Evolutionary conservation across 2,888 invertebrate species (phyloP).

Genomic region (Amphipoea oculea): DNA sequence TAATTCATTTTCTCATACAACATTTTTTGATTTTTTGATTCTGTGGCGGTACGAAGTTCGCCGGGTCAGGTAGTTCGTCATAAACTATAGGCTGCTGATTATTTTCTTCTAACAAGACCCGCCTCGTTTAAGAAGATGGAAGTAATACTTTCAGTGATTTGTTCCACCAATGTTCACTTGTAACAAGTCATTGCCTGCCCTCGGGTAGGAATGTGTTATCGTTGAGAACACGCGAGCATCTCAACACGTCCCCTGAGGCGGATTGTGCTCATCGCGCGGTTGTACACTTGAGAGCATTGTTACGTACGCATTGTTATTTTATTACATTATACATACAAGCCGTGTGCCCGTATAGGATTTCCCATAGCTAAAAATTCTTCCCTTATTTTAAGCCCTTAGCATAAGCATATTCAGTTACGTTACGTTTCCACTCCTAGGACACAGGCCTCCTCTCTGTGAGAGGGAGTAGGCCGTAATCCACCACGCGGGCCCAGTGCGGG

Average conservation of each 20-base stretch:
- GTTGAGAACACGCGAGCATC: neutral
- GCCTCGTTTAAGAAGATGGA: neutral
- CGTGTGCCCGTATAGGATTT: neutral
- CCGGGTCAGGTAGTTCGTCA: too few species aligned
- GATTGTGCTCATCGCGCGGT: slow-evolving; percentile 17
- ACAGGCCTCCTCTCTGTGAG: too few species aligned
- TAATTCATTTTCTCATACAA: too few species aligned
- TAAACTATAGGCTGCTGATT: too few species aligned
- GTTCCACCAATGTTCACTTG: neutral
- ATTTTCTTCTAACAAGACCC: neutral
- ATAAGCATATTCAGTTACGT: neutral
- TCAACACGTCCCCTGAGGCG: slow-evolving; percentile 28
- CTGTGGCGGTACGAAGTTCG: too few species aligned
- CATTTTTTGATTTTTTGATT: too few species aligned
- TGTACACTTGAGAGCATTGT: slow-evolving; percentile 24
- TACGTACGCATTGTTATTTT: slow-evolving; percentile 1
- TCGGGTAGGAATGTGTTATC: slow-evolving; percentile 1
- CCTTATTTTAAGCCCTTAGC: neutral
- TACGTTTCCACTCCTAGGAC: neutral
- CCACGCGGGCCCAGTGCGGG: too few species aligned
- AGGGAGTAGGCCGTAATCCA: too few species aligned
- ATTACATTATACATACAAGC: neutral
- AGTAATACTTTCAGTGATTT: slow-evolving; percentile 12
- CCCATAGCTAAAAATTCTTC: neutral
- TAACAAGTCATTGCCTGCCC: slow-evolving; percentile 14